Evolutionary conservation across 2,888 invertebrate genomes (phyloP).

Genomic region (Pandemis corylana): DNA sequence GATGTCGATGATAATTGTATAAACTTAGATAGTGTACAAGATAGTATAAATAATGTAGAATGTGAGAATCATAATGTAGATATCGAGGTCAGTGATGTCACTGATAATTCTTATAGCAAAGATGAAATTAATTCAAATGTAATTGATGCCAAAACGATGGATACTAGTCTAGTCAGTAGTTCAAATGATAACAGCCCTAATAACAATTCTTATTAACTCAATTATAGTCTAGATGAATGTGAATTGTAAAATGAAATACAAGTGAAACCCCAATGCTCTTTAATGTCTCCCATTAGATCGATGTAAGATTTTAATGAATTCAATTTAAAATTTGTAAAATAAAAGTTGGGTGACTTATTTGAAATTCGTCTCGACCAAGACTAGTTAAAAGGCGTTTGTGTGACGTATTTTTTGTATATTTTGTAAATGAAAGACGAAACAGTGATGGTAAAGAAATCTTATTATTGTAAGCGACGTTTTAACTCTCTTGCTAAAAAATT

Average conservation of each 20-base stretch:
- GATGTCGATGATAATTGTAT: conserved; percentile 58
- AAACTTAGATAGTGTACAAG: conserved; percentile 58
- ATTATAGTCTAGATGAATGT: conserved; percentile 40
- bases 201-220: conserved; percentile 73
- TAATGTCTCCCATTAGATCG: conserved; percentile 58
- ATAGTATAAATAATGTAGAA: conserved; percentile 60
- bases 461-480: conserved; percentile 26
- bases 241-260: conserved; percentile 54
- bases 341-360: conserved; percentile 19
- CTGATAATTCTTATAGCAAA: conserved; percentile 59
- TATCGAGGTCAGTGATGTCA: conserved; percentile 50
- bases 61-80: conserved; percentile 55
- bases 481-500: conserved; percentile 21
- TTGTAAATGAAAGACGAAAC: conserved; percentile 75
- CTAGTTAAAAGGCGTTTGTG: conserved; percentile 46
- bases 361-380: conserved; percentile 50
- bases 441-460: conserved; percentile 58
- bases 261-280: conserved; percentile 62
- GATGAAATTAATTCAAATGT: conserved; percentile 79
- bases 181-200: conserved; percentile 75
- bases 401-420: conserved; percentile 66
- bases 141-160: conserved; percentile 61
- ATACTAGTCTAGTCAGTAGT: conserved; percentile 58
- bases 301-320: conserved; percentile 48
- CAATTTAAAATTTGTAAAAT: conserved; percentile 31